Evolutionary conservation across 2,797 vertebrate genomes (phyloP), one percentile per base, ranked within the genome.

Genomic region (Periparus ater): DNA sequence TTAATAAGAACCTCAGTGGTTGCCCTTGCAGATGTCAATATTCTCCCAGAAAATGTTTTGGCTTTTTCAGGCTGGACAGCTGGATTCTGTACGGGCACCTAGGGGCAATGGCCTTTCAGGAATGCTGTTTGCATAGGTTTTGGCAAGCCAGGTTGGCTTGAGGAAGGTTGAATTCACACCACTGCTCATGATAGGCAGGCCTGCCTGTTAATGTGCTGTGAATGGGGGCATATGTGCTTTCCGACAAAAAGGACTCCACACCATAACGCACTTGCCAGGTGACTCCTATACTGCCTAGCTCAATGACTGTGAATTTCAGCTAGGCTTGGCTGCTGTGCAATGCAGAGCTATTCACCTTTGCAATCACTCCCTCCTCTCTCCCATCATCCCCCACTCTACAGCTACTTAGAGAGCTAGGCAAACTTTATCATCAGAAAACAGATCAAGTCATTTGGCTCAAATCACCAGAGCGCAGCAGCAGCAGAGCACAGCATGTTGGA

Each of bases 371-470:
- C 22, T 73, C 22, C 8, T 3, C 13, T 36, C 13, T 71, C 22
- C 11, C 3, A 2, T 10, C 58, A 54, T 16, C 4, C 14, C 18
- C 27, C 21, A 42, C 16, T 19, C 32, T 66, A 26, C 32, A 47
- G 19, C 20, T 80, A 67, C 42, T 79, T 74, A 47, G 55, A 84
- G 40, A 67, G 53, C 76, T 4, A 68, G 38, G 27, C 10, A 92
- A 80, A 80, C 18, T 68, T 94, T 71, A 71, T 71, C 19, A 89
- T 71, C 13, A 88, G 66, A 83, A 51, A 93, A 7, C n/a, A 74
- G 36, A 85, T 71, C 44, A 74, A 89, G 36, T 72, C 7, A 65
- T 83, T 89, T 92, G 68, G 38, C 54, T 82, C 73, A 89, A 89
- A 83, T 76, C 38, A 88, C 7, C 42, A 74, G 53, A 89, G 58